These are phyloP conservation scores for Progne subis DNA, from an alignment of 2,113 vertebrate genomes.

Conservation along the genomic window DNA sequence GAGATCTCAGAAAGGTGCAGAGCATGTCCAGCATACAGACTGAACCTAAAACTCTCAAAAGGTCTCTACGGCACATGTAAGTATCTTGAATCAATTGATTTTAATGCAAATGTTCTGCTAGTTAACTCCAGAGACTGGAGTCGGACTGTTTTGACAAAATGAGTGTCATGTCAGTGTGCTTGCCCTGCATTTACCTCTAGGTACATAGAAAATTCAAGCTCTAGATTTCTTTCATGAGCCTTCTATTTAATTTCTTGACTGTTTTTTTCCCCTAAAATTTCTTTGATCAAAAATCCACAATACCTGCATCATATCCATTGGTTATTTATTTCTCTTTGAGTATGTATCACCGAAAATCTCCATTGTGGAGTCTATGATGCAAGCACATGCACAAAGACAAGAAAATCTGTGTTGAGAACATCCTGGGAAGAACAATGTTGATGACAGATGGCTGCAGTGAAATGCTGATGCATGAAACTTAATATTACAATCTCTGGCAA, in stretches of 20 bases:
- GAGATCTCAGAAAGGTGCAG: neutral
- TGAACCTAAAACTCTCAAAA: neutral
- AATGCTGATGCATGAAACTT: neutral
- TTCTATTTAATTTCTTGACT: neutral
- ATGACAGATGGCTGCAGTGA: neutral
- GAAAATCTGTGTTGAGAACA: neutral
- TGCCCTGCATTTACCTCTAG: neutral
- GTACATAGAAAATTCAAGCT: neutral
- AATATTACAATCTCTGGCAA: neutral
- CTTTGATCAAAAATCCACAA: neutral
- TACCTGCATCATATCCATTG: neutral
- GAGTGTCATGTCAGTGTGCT: neutral
- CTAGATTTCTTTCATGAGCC: neutral
- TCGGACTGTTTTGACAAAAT: neutral
- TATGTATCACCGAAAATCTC: neutral
- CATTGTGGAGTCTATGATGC: neutral
- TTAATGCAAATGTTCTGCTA: neutral
- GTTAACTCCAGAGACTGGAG: neutral
- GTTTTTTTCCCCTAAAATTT: accelerated
- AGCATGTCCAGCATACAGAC: neutral
- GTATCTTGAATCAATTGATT: neutral
- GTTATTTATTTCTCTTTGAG: neutral
- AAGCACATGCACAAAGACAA: neutral
- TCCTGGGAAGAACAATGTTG: neutral
- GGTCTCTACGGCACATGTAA: neutral